Conservation (phyloP, 2,888 invertebrate genomes). For the Lycaena phlaeas region DNA sequence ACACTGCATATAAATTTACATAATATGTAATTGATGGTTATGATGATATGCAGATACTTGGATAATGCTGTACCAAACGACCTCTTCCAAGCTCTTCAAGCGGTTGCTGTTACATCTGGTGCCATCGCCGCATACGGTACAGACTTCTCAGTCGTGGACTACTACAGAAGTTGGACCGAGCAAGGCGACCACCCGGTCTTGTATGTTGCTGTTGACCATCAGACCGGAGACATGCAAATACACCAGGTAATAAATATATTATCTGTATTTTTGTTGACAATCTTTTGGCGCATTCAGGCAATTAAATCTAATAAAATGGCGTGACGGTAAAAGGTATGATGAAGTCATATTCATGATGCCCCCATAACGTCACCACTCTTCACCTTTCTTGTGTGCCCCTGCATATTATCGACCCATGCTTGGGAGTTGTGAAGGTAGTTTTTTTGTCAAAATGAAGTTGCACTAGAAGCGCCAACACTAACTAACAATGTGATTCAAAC, state of each 20-base stretch:
- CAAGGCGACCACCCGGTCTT: slow-evolving; percentile 75
- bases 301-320: too few species aligned
- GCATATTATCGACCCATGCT: too few species aligned
- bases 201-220: slow-evolving; percentile 60
- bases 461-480: not conserved
- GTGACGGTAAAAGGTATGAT: too few species aligned
- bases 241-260: slow-evolving; percentile 40
- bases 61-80: slow-evolving; percentile 54
- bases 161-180: slow-evolving; percentile 66
- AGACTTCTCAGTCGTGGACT: slow-evolving; percentile 46
- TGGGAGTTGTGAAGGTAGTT: too few species aligned
- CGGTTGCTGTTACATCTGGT: slow-evolving; percentile 28
- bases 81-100: slow-evolving; percentile 59
- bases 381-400: too few species aligned
- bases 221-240: slow-evolving; percentile 44
- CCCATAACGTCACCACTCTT: too few species aligned
- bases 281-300: too few species aligned
- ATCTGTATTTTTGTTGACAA: not conserved
- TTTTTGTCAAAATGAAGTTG: too few species aligned
- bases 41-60: slow-evolving; percentile 32
- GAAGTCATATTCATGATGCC: too few species aligned
- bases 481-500: not conserved
- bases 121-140: slow-evolving; percentile 41
- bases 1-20: too few species aligned
- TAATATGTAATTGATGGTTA: too few species aligned